Conservation (phyloP, 2,113 vertebrate species). For the Sarotherodon lohbergeri region DNA sequence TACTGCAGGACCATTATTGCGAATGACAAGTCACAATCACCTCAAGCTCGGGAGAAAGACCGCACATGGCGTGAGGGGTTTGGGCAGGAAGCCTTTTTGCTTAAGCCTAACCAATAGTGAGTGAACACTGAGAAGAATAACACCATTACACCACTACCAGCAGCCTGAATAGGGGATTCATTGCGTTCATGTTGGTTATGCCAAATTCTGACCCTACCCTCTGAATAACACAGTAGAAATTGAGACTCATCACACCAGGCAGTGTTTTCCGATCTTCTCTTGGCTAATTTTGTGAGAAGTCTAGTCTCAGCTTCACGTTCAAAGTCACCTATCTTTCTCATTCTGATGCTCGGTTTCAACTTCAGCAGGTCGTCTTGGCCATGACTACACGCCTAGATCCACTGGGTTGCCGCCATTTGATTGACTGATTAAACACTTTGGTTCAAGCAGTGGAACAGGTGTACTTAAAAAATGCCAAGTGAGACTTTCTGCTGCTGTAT, state of each 20-base stretch:
- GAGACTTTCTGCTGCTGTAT: not conserved
- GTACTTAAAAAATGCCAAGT: not conserved
- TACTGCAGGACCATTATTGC: not conserved
- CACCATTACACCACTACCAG: not conserved
- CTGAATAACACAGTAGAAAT: not conserved
- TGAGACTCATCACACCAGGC: not conserved
- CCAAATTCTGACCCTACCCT: not conserved
- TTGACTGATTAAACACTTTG: not conserved
- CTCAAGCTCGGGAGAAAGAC: not conserved
- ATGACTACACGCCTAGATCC: not conserved
- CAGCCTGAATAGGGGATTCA: not conserved
- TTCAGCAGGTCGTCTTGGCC: not conserved
- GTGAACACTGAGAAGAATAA: not conserved
- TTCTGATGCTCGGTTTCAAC: not conserved
- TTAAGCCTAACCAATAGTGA: not conserved
- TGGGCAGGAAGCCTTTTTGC: not conserved
- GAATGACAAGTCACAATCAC: not conserved
- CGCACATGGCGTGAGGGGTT: not conserved
- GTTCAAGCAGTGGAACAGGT: not conserved
- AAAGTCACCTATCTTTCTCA: not conserved
- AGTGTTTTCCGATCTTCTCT: not conserved
- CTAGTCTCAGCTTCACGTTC: not conserved
- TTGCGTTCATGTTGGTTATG: not conserved
- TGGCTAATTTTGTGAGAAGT: not conserved
- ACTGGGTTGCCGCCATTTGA: not conserved